A percentile compares a stretch with the other conserved stretches of the same genome.
Conservation (phyloP, 2,888 invertebrate genomes). For the Drosophila silvestris region DNA sequence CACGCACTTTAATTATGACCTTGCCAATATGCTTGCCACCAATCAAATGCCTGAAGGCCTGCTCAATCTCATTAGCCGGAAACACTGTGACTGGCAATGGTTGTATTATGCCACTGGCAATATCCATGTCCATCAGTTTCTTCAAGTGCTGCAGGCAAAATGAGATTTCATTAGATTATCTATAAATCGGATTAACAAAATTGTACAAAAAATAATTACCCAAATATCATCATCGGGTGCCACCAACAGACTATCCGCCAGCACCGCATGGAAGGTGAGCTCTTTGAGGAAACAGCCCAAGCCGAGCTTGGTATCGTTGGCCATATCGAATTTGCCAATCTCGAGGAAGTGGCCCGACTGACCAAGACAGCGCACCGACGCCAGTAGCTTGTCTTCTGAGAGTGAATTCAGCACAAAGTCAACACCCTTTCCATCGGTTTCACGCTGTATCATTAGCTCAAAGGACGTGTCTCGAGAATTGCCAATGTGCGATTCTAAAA, state of each 20-base stretch:
- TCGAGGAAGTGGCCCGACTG: conserved; percentile 90
- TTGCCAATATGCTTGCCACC: conserved; percentile 94
- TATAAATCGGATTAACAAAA: neutral
- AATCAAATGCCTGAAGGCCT: conserved; percentile 89
- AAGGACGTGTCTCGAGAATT: conserved; percentile 95
- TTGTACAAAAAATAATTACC: conserved; percentile 49
- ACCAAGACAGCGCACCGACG: conserved; percentile 88
- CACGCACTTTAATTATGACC: conserved; percentile 85
- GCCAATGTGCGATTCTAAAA: conserved; percentile 89
- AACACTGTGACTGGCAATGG: conserved; percentile 90
- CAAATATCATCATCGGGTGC: conserved; percentile 84
- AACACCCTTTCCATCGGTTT: conserved; percentile 94
- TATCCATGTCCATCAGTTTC: conserved; percentile 88
- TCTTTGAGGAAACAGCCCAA: conserved; percentile 90
- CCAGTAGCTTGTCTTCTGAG: conserved; percentile 95
- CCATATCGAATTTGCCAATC: conserved; percentile 94
- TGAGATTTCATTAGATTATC: neutral
- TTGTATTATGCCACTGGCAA: conserved; percentile 88
- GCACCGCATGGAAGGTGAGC: conserved; percentile 91
- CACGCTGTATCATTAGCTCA: conserved; percentile 92
- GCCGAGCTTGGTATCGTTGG: conserved; percentile 88
- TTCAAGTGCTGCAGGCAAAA: conserved; percentile 84
- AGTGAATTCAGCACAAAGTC: conserved; percentile 96
- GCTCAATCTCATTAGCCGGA: conserved; percentile 88
- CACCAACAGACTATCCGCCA: conserved; percentile 90